Percentiles rank a stretch among this genome's conserved stretches.
Conservation (phyloP, 2,888 invertebrate genomes). For the Candidula unifasciata region DNA sequence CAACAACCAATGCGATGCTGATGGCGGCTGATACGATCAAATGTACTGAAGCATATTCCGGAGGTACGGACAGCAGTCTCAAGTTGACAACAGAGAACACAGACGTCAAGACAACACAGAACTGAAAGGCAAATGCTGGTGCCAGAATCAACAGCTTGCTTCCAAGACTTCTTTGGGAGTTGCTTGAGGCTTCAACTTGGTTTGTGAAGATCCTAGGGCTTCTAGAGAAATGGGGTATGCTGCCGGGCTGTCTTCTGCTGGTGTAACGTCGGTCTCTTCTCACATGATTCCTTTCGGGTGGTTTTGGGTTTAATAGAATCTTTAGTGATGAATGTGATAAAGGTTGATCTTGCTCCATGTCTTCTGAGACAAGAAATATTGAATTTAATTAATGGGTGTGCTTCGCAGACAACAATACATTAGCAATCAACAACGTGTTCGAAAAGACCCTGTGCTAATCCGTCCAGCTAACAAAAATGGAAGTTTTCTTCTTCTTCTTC, state of each 20-base stretch:
- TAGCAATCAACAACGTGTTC: too few relatives aligned
- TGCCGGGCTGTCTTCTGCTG: background rate
- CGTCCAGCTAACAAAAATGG: too few relatives aligned
- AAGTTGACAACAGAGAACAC: constrained; percentile 33
- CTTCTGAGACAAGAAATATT: too few relatives aligned
- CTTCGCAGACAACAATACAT: too few relatives aligned
- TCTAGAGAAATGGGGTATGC: background rate
- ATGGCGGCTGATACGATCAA: background rate
- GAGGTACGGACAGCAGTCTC: background rate
- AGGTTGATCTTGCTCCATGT: background rate
- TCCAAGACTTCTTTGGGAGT: background rate
- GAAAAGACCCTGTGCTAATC: too few relatives aligned
- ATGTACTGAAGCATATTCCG: background rate
- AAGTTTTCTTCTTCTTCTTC: too few relatives aligned
- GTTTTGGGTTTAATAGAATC: background rate
- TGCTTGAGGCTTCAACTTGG: background rate
- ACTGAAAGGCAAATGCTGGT: constrained; percentile 27
- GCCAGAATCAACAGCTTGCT: background rate
- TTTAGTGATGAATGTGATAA: constrained; percentile 2
- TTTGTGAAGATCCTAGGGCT: background rate
- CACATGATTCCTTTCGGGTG: background rate
- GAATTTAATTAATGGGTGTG: too few relatives aligned
- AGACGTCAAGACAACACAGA: background rate
- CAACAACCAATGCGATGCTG: background rate
- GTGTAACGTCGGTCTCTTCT: background rate